These are phyloP conservation scores for Drosophila erecta DNA, from an alignment of 1,140 invertebrate species.

Conservation along the genomic window DNA sequence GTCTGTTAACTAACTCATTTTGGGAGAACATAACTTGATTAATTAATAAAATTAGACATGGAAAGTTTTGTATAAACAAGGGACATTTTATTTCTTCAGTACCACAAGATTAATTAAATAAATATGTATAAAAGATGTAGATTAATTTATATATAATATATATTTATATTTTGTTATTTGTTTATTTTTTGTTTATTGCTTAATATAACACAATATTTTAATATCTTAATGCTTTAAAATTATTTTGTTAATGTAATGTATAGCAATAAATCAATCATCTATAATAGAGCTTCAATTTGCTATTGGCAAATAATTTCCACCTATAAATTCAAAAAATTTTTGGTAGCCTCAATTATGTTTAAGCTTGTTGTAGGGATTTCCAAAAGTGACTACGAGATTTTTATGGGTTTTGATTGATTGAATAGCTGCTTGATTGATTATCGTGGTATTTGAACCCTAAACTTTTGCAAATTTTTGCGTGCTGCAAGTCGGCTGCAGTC, in stretches of 20 bases:
- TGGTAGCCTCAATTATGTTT: neutral
- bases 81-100: neutral
- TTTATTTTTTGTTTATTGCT: too few relatives aligned
- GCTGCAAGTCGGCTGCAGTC: conserved; percentile 31
- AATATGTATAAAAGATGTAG: neutral
- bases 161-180: too few relatives aligned
- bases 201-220: too few relatives aligned
- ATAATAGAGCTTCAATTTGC: too few relatives aligned
- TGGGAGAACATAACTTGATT: conserved; percentile 17
- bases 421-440: conserved; percentile 43
- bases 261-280: too few relatives aligned
- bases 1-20: conserved; percentile 5
- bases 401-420: conserved; percentile 30
- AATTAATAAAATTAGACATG: conserved; percentile 1
- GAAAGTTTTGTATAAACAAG: neutral
- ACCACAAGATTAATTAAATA: neutral
- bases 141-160: too few relatives aligned
- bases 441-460: conserved; percentile 45
- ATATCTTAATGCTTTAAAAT: too few relatives aligned
- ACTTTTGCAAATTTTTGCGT: conserved; percentile 47
- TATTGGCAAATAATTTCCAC: too few relatives aligned
- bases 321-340: neutral
- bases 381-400: neutral
- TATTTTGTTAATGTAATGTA: too few relatives aligned
- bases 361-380: neutral